A percentile compares a stretch with the other conserved stretches of the same genome.
phyloP scores from a whole-genome alignment of 2,113 vertebrate genomes.

The Carassius carassius region DNA sequence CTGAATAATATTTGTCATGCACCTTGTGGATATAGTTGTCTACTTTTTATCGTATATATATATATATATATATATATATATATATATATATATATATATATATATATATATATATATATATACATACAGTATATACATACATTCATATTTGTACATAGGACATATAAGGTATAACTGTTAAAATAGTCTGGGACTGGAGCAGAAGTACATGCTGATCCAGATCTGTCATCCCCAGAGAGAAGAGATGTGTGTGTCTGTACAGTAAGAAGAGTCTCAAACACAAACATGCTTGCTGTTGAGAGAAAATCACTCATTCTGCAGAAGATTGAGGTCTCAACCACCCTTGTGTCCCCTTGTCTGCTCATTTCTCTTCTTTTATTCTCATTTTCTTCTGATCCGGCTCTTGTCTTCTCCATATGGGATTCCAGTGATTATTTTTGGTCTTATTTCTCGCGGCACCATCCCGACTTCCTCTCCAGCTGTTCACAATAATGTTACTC shows the following conservation, averaged over 20 bases:
- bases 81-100: no score
- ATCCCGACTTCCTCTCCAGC: not conserved
- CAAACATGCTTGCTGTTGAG: not conserved
- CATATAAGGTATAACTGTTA: not conserved
- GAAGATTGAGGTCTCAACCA: not conserved
- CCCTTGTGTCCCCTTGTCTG: not conserved
- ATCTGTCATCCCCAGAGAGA: not conserved
- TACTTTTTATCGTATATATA: no score
- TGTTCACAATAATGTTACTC: constrained; percentile 11
- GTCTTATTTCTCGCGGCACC: constrained; percentile 7
- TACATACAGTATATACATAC: no score
- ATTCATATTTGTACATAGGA: no score
- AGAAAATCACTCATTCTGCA: not conserved
- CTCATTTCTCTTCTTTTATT: not conserved
- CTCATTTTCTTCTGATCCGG: not conserved
- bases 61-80: no score
- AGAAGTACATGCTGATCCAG: not conserved
- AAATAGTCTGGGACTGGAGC: not conserved
- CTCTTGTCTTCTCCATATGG: not conserved
- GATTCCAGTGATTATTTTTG: constrained; percentile 8
- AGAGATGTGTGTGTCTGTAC: not conserved
- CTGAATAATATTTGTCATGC: no score
- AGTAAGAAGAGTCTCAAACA: not conserved
- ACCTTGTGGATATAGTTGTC: no score
- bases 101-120: no score